A percentile compares a stretch with the other conserved stretches of the same genome.
Evolutionary conservation across 2,113 vertebrate species (phyloP).

Genomic region (Triplophysa rosa): DNA sequence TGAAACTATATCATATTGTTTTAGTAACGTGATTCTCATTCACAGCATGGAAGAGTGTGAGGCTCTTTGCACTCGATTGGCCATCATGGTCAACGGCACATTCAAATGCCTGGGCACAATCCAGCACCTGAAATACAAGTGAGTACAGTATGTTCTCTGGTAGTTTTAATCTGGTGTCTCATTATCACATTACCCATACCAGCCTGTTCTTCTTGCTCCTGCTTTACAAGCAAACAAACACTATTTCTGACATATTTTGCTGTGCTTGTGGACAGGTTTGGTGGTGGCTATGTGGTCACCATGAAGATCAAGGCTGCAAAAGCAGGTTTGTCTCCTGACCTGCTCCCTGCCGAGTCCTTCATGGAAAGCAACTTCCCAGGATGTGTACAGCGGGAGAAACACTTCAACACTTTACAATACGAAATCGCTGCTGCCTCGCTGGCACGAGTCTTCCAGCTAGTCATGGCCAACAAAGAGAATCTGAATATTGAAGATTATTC

Average conservation of each 20-base stretch:
- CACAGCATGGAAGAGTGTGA: conserved; percentile 97
- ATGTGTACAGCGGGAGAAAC: conserved; percentile 88
- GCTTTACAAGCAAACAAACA: neutral
- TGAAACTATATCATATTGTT: neutral
- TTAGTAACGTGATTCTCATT: conserved; percentile 33
- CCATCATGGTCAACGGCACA: conserved; percentile 96
- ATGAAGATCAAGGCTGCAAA: conserved; percentile 88
- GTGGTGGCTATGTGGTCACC: conserved; percentile 93
- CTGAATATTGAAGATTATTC: conserved; percentile 94
- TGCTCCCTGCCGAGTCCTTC: conserved; percentile 84
- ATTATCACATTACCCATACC: neutral
- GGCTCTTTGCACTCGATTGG: conserved; percentile 91
- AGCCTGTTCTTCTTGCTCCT: neutral
- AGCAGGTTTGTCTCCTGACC: conserved; percentile 77
- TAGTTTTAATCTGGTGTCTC: neutral
- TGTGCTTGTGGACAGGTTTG: conserved; percentile 78
- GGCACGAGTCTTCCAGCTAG: conserved; percentile 90
- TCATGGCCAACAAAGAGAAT: conserved; percentile 88
- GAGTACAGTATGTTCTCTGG: conserved; percentile 66
- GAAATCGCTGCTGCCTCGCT: conserved; percentile 88
- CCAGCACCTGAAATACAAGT: conserved; percentile 97
- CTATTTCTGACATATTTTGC: neutral
- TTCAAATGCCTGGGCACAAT: conserved; percentile 96
- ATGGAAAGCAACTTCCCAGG: conserved; percentile 85
- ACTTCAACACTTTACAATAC: conserved; percentile 94